Conservation (phyloP, 2,888 invertebrate genomes). For the Tineola bisselliella region DNA sequence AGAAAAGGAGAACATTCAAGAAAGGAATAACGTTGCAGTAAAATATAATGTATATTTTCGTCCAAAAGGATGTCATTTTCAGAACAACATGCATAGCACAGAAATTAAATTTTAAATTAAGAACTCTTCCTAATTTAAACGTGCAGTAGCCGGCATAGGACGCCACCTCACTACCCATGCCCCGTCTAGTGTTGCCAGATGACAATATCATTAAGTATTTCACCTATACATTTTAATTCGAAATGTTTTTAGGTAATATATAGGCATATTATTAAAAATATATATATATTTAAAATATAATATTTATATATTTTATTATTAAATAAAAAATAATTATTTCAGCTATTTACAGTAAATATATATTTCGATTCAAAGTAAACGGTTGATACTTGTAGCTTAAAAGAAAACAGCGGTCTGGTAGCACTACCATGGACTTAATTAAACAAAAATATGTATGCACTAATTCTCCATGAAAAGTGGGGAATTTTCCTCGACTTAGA, state of each 20-base stretch:
- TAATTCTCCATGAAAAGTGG: conserved; percentile 9
- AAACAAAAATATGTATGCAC: conserved; percentile 14
- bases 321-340: too few species aligned
- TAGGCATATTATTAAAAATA: too few species aligned
- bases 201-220: background rate
- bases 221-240: too few species aligned
- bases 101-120: conserved; percentile 9
- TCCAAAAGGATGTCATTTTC: background rate
- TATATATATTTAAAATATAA: too few species aligned
- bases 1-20: too few species aligned
- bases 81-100: background rate
- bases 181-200: background rate
- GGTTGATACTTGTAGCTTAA: background rate
- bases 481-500: conserved; percentile 3
- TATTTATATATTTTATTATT: too few species aligned
- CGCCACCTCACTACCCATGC: background rate
- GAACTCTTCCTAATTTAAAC: background rate
- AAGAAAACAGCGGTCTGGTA: background rate
- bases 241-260: too few species aligned
- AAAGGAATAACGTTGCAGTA: background rate
- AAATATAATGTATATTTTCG: background rate
- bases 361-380: too few species aligned
- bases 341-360: too few species aligned
- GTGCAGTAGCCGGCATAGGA: conserved; percentile 5
- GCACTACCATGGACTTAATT: conserved; percentile 10